These are phyloP conservation scores for Imbricaverruca yamaguchii DNA, from an alignment of 2,888 invertebrate species.

Conservation along the genomic window DNA sequence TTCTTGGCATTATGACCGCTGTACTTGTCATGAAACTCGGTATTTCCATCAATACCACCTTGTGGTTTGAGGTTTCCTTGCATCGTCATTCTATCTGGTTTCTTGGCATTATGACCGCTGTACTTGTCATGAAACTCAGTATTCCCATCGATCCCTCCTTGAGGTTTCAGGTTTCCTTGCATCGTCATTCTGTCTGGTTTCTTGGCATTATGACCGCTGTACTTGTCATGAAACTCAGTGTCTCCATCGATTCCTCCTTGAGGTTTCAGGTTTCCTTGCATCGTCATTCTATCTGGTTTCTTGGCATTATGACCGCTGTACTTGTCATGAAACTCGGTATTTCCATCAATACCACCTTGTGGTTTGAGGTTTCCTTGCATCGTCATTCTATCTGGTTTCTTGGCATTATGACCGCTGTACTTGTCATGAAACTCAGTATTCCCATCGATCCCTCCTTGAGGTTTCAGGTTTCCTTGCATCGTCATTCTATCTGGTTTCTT, in stretches of 20 bases:
- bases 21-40: background rate
- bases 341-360: background rate
- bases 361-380: constrained; percentile 4
- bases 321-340: background rate
- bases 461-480: background rate
- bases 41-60: background rate
- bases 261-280: background rate
- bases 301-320: background rate
- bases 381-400: background rate
- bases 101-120: background rate
- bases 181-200: background rate
- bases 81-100: background rate
- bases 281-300: background rate
- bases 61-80: background rate
- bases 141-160: background rate
- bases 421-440: background rate
- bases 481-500: background rate
- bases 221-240: background rate
- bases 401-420: background rate
- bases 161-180: background rate
- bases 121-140: background rate
- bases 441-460: background rate
- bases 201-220: background rate
- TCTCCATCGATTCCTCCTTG: background rate
- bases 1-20: background rate